Conservation (phyloP, 2,113 vertebrate species). For the Poeciliopsis turrubarensis region DNA sequence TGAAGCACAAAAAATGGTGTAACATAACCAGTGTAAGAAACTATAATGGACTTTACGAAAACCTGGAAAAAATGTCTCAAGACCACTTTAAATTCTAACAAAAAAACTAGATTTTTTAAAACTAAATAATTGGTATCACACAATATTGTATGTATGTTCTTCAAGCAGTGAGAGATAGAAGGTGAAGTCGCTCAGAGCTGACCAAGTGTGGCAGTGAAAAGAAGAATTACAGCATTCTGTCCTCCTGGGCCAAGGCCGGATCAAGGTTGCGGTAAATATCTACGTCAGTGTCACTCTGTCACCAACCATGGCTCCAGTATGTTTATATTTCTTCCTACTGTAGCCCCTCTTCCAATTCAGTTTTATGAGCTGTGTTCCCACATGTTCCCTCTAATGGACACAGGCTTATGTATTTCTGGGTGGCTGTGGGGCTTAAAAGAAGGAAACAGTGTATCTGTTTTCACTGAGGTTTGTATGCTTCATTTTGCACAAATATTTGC, state of each 20-base stretch:
- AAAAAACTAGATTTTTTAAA: not conserved
- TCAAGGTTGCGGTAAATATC: slow-evolving; percentile 49
- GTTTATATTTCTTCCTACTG: slow-evolving; percentile 6
- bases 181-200: not conserved
- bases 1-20: too few species aligned
- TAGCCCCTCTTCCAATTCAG: slow-evolving; percentile 17
- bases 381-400: slow-evolving; percentile 48
- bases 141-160: not conserved
- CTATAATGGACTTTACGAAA: too few species aligned
- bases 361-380: slow-evolving; percentile 59
- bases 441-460: slow-evolving; percentile 27
- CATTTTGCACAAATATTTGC: slow-evolving; percentile 58
- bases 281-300: slow-evolving; percentile 56
- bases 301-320: slow-evolving; percentile 23
- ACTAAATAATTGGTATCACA: not conserved
- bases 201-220: slow-evolving; percentile 7
- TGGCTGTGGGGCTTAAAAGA: not conserved
- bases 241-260: slow-evolving; percentile 27
- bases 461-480: slow-evolving; percentile 51
- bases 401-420: slow-evolving; percentile 25
- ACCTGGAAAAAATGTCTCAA: too few species aligned
- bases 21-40: too few species aligned
- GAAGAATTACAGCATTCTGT: slow-evolving; percentile 13
- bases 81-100: too few species aligned
- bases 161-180: slow-evolving; percentile 8